Base-by-base conservation (phyloP, 37 sponge, comb jelly and placozoan species). In the Ianthella basta region DNA sequence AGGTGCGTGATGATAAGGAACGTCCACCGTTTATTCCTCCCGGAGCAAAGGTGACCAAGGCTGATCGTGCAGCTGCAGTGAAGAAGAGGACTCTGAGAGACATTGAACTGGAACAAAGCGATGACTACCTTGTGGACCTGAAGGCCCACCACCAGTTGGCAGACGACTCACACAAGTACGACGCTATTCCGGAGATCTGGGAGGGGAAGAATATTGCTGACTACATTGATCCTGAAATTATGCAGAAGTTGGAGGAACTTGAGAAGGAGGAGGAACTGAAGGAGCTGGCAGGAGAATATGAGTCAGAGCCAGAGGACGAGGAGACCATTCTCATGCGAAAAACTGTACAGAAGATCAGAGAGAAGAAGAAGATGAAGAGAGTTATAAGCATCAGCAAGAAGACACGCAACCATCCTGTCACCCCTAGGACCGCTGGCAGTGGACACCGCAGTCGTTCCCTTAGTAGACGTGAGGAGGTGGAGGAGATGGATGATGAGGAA, bases 171-270 rank as follows among this genome's bases (percentile, higher is more conserved):
- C 88, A 99, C 50, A 92, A 92, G 82, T 97, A 99, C 83, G 99
- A 99, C 55, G 79, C 33, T 55, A 91, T 95, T 25, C 97, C 99
- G 1, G 99, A 99, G 83, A 91, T 99, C 5, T 85, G 85, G 79
- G 94, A 97, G 39, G 99, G 99, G 18, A 93, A 93, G 79, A 99
- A 99, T 75, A 86, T 99, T 55, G 90, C 95, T 15, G 99, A 99
- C 67, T 99, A 91, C 55, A 93, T 99, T 65, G 99, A 99, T 80
- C 94, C 96, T 6, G 99, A 99, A 34, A 99, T 99, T 35, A 59
- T 95, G 87, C 53, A 91, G 68, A 87, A 91, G 68, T 88, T 99
- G 59, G 97, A 99, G 53, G 89, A 93, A 37, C 83, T 99, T 86
- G 99, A 99, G 69, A 93, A 86, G 68, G 99, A 99, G 54, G 99